These are phyloP conservation scores for Eupeodes latifasciatus DNA, from an alignment of 2,888 invertebrate species.

Conservation along the genomic window DNA sequence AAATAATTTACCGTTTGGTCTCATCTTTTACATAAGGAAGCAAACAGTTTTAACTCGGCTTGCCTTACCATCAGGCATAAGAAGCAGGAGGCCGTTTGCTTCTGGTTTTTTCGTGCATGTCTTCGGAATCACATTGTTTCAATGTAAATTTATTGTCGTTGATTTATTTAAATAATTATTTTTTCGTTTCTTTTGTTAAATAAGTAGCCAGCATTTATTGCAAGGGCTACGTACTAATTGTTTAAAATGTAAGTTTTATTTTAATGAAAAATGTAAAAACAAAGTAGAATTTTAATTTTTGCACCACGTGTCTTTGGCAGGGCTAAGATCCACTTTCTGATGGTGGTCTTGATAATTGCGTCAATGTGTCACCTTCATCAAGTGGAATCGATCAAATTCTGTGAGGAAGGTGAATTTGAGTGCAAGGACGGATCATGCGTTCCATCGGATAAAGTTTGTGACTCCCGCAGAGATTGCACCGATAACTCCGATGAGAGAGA, in stretches of 20 bases:
- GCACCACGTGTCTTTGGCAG: slow-evolving; percentile 62
- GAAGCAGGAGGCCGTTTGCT: slow-evolving; percentile 49
- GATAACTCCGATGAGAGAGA: slow-evolving; percentile 82
- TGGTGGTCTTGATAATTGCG: slow-evolving; percentile 50
- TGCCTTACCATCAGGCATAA: background rate
- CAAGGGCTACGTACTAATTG: background rate
- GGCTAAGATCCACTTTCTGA: slow-evolving; percentile 59
- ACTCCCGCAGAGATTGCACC: slow-evolving; percentile 81
- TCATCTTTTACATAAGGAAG: slow-evolving; percentile 26
- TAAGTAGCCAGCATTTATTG: background rate
- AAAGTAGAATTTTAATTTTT: background rate
- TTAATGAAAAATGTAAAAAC: background rate
- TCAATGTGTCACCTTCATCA: background rate
- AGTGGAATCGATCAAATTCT: slow-evolving; percentile 63
- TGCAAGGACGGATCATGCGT: slow-evolving; percentile 85
- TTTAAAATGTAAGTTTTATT: slow-evolving; percentile 32
- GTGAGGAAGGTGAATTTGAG: slow-evolving; percentile 84
- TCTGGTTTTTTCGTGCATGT: slow-evolving; percentile 24
- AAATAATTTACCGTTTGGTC: slow-evolving; percentile 36
- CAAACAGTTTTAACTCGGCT: slow-evolving; percentile 68
- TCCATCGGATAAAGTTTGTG: slow-evolving; percentile 81
- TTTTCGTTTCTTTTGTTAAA: slow-evolving; percentile 11
- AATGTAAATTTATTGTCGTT: slow-evolving; percentile 14
- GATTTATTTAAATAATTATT: background rate
- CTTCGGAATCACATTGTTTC: slow-evolving; percentile 5